These are phyloP conservation scores for Myotis pilosus DNA, from an alignment of 2,797 vertebrate species.

Conservation along the genomic window DNA sequence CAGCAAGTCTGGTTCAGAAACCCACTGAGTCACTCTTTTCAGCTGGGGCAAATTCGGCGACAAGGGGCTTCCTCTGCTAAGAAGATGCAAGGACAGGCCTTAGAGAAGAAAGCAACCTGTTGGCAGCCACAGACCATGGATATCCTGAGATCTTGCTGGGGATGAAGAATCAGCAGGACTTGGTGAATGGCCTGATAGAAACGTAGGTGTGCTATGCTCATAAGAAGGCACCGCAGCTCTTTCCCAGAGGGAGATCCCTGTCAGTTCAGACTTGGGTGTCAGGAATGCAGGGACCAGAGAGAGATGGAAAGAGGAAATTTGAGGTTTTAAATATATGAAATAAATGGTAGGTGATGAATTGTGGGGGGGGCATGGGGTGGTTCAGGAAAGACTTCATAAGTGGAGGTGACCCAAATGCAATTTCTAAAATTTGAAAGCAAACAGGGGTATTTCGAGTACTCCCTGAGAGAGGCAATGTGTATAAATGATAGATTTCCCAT, in stretches of 20 bases:
- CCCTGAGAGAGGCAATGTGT: neutral
- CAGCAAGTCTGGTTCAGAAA: neutral
- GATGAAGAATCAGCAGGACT: neutral
- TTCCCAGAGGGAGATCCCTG: neutral
- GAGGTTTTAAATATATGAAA: neutral
- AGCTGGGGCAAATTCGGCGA: neutral
- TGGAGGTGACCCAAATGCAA: neutral
- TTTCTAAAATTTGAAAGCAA: slow-evolving; percentile 22
- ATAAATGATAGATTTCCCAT: neutral
- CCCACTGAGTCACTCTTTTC: neutral
- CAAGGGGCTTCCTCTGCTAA: neutral
- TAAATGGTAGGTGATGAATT: neutral
- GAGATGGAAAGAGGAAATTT: neutral
- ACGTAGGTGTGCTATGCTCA: neutral
- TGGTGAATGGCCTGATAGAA: neutral
- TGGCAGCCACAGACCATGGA: neutral
- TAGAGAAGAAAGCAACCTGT: neutral
- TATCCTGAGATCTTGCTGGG: neutral
- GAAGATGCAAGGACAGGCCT: neutral
- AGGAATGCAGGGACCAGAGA: neutral
- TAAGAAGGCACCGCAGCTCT: neutral
- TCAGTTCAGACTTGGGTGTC: neutral
- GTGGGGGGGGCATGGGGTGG: too few species aligned
- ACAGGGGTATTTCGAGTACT: neutral
- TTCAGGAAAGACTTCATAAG: neutral